Conservation (phyloP, 1,140 invertebrate genomes). For the Sitobion miscanthi region DNA sequence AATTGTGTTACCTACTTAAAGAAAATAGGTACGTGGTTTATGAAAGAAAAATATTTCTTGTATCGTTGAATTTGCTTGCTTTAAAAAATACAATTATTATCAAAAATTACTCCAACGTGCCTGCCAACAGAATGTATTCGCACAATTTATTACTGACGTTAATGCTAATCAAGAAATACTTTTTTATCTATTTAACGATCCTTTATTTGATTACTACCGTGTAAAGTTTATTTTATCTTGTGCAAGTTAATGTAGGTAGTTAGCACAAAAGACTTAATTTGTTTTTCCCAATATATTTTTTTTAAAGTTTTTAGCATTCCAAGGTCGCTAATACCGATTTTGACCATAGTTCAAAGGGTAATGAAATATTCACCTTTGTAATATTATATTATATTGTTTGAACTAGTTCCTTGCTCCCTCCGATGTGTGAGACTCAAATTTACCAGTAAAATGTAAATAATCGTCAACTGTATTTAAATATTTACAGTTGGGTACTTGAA, state of each 20-base stretch:
- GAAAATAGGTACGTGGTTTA: slow-evolving; percentile 1
- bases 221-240: neutral
- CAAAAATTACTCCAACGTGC: neutral
- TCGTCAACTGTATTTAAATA: neutral
- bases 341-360: slow-evolving; percentile 13
- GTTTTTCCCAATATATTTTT: neutral
- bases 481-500: neutral
- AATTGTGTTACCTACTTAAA: neutral
- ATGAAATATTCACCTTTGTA: neutral
- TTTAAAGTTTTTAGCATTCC: neutral
- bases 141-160: neutral
- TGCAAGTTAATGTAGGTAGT: neutral
- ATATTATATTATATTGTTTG: neutral
- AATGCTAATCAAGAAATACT: neutral
- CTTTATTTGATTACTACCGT: slow-evolving; percentile 1
- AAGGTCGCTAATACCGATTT: neutral
- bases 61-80: neutral
- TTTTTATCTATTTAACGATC: slow-evolving; percentile 5
- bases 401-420: neutral
- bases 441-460: neutral
- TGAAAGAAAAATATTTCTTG: neutral
- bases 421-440: neutral
- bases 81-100: neutral
- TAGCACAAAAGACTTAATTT: neutral
- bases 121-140: neutral